Base-by-base conservation (phyloP, 2,888 invertebrate species). In the Ornithoptera priamus region DNA sequence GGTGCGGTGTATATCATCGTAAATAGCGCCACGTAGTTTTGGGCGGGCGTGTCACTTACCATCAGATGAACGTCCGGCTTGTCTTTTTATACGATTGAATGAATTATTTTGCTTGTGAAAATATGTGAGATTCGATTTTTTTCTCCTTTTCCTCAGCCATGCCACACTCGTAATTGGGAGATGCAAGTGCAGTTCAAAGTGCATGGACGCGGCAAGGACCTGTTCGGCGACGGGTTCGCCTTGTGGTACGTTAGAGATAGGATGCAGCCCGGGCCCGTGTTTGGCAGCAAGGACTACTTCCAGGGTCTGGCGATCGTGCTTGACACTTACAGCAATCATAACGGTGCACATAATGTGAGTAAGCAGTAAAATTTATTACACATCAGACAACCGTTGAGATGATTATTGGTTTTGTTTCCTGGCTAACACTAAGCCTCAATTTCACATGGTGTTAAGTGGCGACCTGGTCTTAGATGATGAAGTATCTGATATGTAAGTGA, bases 241-340 rank as follows among this genome's bases (percentile, higher is more conserved):
- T 95, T 99, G 80, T 99, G 99, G 99, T 99, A 99, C 88, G 89
- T 89, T 10, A 77, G 82, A 80, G 97, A 97, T 70, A 93, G 97
- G 67, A 96, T 97, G 96, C 88, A 94, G 72, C 76, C 89, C 0
- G 99, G 99, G 0, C 95, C 96, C 0, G 98, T 99, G 6, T 99
- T 99, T 92, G 99, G 99, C 20, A 98, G 96, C 85, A 96, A 95
- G 81, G 98, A 99, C 86, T 95, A 94, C 81, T 99, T 99, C 89
- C 94, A 95, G 75, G 96, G 99, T 0, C 92, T 99, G 56, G 98
- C 96, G 6, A 94, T 99, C 56, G 97, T 99, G 82, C 89, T 99
- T 72, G 99, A 99, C 82, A 99, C 99, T 0, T 99, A 99, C 86
- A 99, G 98, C 87, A 99, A 99, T 87, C 99, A 99, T 81, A 99